A percentile compares a stretch with the other conserved stretches of the same genome.
Evolutionary conservation across 1,140 invertebrate genomes (phyloP).

Genomic region (Pentalonia nigronervosa): DNA sequence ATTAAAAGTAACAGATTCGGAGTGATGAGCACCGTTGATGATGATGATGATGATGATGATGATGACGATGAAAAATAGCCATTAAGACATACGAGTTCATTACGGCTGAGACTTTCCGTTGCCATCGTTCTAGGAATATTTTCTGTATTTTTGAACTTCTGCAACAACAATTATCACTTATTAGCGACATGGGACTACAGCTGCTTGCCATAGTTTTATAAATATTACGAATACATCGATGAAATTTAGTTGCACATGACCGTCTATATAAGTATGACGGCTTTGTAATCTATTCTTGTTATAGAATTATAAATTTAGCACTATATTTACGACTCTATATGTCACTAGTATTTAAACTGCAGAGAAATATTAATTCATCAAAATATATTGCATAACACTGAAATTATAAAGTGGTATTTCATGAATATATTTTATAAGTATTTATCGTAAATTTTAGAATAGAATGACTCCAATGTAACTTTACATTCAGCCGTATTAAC

Average conservation of each 20-base stretch:
- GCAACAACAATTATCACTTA: background rate
- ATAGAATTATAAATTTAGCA: background rate
- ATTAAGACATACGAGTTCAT: background rate
- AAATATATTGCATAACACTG: background rate
- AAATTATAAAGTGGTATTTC: background rate
- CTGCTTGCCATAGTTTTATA: no score
- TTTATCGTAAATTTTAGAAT: background rate
- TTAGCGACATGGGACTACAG: background rate
- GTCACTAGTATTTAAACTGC: background rate
- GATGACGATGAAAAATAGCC: background rate
- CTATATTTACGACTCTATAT: background rate
- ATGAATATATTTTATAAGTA: background rate
- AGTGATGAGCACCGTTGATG: background rate
- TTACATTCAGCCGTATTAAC: background rate
- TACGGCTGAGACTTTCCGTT: background rate
- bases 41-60: background rate
- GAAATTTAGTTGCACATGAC: background rate
- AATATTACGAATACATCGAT: no score
- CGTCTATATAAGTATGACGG: background rate
- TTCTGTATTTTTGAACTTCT: background rate
- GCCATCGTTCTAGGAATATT: background rate
- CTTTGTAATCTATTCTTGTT: background rate
- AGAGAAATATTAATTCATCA: background rate
- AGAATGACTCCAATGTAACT: background rate
- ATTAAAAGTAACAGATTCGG: background rate